Evolutionary conservation across 2,888 invertebrate species (phyloP).

Genomic region (Macrosiphum euphorbiae): DNA sequence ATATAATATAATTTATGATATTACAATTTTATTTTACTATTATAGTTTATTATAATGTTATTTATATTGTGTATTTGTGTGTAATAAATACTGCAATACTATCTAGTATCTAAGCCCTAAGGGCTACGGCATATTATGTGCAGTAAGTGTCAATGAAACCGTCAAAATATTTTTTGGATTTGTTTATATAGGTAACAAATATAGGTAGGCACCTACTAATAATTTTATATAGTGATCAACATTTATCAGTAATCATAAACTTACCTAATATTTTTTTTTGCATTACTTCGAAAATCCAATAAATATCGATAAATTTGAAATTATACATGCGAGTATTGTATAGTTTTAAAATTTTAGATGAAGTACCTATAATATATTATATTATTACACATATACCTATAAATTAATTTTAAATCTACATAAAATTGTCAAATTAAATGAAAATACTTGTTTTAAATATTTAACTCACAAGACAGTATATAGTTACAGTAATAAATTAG

Average conservation of each 20-base stretch:
- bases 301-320: background rate
- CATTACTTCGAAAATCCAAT: background rate
- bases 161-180: background rate
- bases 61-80: background rate
- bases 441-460: background rate
- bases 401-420: background rate
- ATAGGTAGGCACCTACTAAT: background rate
- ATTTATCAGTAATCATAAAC: background rate
- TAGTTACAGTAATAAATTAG: background rate
- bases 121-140: background rate
- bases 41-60: background rate
- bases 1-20: background rate
- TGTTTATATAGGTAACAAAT: background rate
- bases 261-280: background rate
- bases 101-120: background rate
- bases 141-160: background rate
- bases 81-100: background rate
- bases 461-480: background rate
- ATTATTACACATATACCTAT: background rate
- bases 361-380: background rate
- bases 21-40: background rate
- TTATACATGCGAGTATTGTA: background rate
- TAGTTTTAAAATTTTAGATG: background rate
- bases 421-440: background rate
- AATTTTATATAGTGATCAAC: background rate